Evolutionary conservation across 2,797 vertebrate species (phyloP), one percentile per base, ranked within the genome.

Genomic region (Falco naumanni): DNA sequence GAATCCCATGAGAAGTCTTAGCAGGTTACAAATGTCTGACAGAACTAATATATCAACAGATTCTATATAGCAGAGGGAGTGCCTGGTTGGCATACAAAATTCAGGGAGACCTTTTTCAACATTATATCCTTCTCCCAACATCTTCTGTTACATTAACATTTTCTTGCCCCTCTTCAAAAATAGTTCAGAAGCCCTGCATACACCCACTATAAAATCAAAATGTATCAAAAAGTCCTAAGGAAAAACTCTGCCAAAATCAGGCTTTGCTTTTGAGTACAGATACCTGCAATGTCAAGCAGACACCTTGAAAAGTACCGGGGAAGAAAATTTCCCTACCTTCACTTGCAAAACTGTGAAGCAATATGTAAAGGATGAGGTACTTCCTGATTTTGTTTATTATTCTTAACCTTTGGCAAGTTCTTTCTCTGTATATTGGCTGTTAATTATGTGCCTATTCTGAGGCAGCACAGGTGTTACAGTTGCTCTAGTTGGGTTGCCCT

Each of bases 11-110:
- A 91, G 48, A 70, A 84, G 22, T 53, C 43, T 89, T 82, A 88
- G 43, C n/a, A 85, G 26, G 69, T 87, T 91, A 74, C 69, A 86
- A 86, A 94, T 66, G 10, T 69, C 54, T 92, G 77, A 87, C 71
- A 96, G 78, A 94, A 29, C n/a, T 83, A 84, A 90, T 92, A 83
- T 11, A 80, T 92, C 92, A 94, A 66, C 18, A 80, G 25, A 92
- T 83, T 85, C 90, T 57, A 21, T 65, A 79, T 17, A 82, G 45
- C 56, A 84, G 28, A 50, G 20, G 31, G 37, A 66, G 10, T 45
- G 11, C 22, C 61, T 84, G 76, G 88, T 26, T 69, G 43, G 65
- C 76, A 86, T 78, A 66, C 26, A 86, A 84, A 88, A 63, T 45
- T 69, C 63, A 47, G 51, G 24, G 34, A 86, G 20, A 78, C 13